Base-by-base conservation (phyloP, 2,113 vertebrate species). In the Percopsis transmontana region DNA sequence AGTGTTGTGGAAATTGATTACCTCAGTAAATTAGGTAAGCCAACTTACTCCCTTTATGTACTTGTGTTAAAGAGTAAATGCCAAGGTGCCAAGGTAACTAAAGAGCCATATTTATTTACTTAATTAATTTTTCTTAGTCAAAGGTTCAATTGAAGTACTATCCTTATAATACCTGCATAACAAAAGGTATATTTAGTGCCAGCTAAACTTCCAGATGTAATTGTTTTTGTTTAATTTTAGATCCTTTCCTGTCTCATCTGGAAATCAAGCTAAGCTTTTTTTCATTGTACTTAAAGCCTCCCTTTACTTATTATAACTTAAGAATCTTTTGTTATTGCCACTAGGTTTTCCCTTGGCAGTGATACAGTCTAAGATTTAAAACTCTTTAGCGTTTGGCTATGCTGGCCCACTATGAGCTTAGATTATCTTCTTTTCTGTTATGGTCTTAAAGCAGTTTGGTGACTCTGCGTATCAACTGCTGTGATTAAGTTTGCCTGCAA, bases 261-360 rank as follows among this genome's bases (percentile, higher is more conserved):
- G 20, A 74, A 64, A 69, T 63, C 39, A 55, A 40, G 72, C 57
- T 16, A 44, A 21, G 62, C 57, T 33, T 45, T n/a, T 72, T 58
- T 13, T n/a, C 73, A 47, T 58, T 60, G 44, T 2, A 18, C 56
- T 40, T 44, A 15, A 21, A 45, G 14, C 52, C 77, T 62, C 64
- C 58, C 40, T 19, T 70, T 56, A 5, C 9, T 62, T 69, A 66
- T 74, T 74, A 51, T 70, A 79, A 86, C 82, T 84, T 85, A 75
- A 74, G 76, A 64, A 82, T 80, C 68, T 72, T 86, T 83, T 72
- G 78, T 85, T 79, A 79, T 72, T 84, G 72, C 56, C 62, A 71
- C 78, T 87, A 74, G 72, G 68, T 63, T 69, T 27, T 74, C 68
- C 63, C 62, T 79, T 85, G 81, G 85, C 81, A 82, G 58, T 58